Percentiles rank a stretch among this genome's conserved stretches.
Evolutionary conservation across 2,888 invertebrate species (phyloP).

Genomic region (Chrysotoxum bicinctum): DNA sequence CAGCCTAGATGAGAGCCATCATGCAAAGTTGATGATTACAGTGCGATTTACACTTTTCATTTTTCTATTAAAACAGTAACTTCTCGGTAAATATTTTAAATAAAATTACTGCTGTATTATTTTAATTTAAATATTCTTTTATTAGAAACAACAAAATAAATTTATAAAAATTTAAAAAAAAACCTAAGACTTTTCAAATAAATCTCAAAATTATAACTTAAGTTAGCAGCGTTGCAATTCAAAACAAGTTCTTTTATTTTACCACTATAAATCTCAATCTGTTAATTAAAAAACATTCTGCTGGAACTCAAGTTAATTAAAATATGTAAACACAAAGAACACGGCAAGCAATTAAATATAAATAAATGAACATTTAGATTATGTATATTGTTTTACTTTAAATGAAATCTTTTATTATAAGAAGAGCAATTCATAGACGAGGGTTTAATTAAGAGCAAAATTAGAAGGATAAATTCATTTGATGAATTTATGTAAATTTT

Average conservation of each 20-base stretch:
- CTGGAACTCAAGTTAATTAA: not conserved
- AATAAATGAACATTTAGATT: not conserved
- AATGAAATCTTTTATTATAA: not conserved
- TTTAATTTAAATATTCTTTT: not conserved
- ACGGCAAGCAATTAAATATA: not conserved
- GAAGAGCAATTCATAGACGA: not conserved
- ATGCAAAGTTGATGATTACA: no score
- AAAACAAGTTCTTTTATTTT: not conserved
- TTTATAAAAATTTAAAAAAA: not conserved
- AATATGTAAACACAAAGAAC: not conserved
- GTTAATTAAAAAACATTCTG: not conserved
- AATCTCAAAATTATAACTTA: not conserved
- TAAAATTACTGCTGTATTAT: not conserved
- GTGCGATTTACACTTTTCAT: no score
- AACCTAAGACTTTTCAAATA: not conserved
- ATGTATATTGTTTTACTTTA: no score
- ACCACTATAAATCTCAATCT: not conserved
- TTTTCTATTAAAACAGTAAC: no score
- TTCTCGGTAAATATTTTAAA: no score
- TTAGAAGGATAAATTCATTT: not conserved
- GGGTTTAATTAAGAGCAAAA: not conserved
- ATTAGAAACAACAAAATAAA: constrained; percentile 8
- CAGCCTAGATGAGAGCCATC: no score
- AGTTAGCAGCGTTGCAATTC: not conserved
- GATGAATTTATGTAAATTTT: not conserved